These are phyloP conservation scores for Odontothrips loti DNA, from an alignment of 2,888 invertebrate species.

Conservation along the genomic window DNA sequence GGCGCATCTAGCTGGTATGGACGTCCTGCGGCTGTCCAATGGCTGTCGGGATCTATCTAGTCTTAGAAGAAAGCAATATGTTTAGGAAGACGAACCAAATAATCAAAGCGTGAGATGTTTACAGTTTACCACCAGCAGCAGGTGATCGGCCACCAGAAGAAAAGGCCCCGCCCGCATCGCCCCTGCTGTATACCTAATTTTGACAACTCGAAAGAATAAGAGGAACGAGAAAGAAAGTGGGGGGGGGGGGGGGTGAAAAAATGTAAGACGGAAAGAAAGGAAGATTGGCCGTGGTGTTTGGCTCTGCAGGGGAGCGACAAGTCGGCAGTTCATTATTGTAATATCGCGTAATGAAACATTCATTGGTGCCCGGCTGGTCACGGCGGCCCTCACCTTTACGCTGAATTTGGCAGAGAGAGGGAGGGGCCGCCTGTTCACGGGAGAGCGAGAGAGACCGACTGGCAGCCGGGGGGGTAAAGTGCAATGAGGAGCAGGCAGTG, in stretches of 20 bases:
- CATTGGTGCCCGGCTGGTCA: neutral
- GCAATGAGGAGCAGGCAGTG: too few relatives aligned
- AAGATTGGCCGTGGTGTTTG: neutral
- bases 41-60: too few relatives aligned
- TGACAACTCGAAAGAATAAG: neutral
- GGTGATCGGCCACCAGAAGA: neutral
- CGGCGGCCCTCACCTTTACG: neutral
- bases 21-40: too few relatives aligned
- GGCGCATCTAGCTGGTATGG: too few relatives aligned
- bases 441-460: neutral
- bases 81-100: too few relatives aligned
- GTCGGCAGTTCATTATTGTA: conserved; percentile 8
- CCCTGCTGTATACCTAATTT: conserved; percentile 19
- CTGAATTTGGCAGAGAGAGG: neutral
- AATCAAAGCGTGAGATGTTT: too few relatives aligned
- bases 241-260: too few relatives aligned
- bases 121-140: neutral
- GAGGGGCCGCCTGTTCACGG: neutral
- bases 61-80: too few relatives aligned
- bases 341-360: conserved; percentile 12
- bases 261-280: neutral
- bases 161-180: neutral
- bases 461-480: too few relatives aligned
- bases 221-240: neutral
- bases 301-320: neutral